Evolutionary conservation across 2,888 invertebrate genomes (phyloP).

Genomic region (Halocaridina rubra): DNA sequence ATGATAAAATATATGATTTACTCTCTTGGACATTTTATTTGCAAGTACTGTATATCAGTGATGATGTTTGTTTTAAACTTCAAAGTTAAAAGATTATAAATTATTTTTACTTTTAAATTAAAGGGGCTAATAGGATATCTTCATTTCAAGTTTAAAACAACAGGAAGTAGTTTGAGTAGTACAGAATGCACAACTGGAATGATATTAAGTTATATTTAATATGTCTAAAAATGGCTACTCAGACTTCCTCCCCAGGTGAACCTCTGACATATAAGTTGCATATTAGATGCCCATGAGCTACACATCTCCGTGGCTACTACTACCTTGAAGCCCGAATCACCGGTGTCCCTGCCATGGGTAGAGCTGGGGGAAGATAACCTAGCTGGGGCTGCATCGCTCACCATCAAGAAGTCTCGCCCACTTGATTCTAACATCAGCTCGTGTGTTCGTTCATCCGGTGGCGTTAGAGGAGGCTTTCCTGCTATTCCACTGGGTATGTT

Average conservation of each 20-base stretch:
- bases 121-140: no score
- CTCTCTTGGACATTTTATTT: background rate
- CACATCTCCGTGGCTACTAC: background rate
- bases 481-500: background rate
- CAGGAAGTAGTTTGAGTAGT: no score
- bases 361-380: constrained; percentile 33
- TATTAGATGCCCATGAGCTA: background rate
- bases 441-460: constrained; percentile 48
- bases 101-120: no score
- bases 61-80: no score
- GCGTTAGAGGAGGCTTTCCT: background rate
- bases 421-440: constrained; percentile 43
- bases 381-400: constrained; percentile 30
- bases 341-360: constrained; percentile 52
- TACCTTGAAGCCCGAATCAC: constrained; percentile 58
- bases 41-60: no score
- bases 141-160: no score
- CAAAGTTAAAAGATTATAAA: no score
- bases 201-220: no score
- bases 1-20: background rate
- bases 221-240: no score
- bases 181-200: no score
- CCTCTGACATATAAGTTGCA: background rate
- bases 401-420: constrained; percentile 52
- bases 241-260: no score